Base-by-base conservation (phyloP, 2,113 vertebrate genomes). In the Chloropsis cyanopogon region DNA sequence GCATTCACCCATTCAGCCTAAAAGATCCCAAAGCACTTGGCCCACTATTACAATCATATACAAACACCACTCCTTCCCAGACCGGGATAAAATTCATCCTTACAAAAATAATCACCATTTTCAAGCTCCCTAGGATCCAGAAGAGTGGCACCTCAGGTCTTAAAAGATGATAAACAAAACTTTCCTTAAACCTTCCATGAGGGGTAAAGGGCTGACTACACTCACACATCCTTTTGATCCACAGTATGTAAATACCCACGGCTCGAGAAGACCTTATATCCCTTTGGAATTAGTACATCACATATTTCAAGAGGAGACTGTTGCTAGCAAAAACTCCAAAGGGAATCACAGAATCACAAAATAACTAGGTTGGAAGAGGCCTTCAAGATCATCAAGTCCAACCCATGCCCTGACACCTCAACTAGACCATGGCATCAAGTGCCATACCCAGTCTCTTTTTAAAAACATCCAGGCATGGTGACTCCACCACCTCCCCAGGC, bases 211-310 rank as follows among this genome's bases (percentile, higher is more conserved):
- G 81, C 31, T 35, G 53, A 26, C 12, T 53, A 8, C 35, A 59
- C 50, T 25, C 54, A 49, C 6, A 29, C 23, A 56, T 9, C 29
- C 31, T 69, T 83, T 52, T 7, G 33, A 75, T 24, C 20, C 39
- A 21, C 35, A 29, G 18, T 2, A 13, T 18, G 0, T 2, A 31
- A 35, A 31, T 3, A 22, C 29, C 18, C 26, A 8, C 7, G 15
- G 19, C 20, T 4, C 19, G 28, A 39, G 22, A 47, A 54, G 26
- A 47, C 9, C 9, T 46, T 11, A 35, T 11, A 35, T 47, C 21
- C n/a, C 41, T 37, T 29, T 69, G 42, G 68, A 65, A 70, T 57
- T 26, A n/a, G 22, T 41, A 52, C 16, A 44, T 47, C 61, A 12
- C 4, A 0, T 28, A 46, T n/a, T 87, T 76, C 47, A 85, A 72